phyloP scores from a whole-genome alignment of 2,113 vertebrate species.

The Eudyptes chrysolophus region DNA sequence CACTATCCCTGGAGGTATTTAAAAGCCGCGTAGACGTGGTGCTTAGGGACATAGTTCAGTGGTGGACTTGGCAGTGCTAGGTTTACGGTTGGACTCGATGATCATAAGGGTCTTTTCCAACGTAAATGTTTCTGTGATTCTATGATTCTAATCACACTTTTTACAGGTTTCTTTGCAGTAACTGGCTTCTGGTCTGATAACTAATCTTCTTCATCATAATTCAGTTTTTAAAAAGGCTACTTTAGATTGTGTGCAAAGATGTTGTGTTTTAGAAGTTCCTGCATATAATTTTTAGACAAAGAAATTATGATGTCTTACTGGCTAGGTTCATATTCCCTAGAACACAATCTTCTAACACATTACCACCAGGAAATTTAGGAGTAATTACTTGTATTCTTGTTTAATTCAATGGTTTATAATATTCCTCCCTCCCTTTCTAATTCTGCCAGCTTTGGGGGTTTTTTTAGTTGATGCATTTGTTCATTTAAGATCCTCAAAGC shows the following conservation, averaged over 20 bases:
- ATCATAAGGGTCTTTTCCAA: background rate
- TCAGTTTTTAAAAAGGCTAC: background rate
- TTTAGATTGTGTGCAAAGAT: background rate
- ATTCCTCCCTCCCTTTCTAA: background rate
- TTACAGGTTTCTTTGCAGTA: background rate
- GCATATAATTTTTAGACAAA: background rate
- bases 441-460: background rate
- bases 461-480: background rate
- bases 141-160: background rate
- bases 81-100: background rate
- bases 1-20: background rate
- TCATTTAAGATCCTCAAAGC: background rate
- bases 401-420: background rate
- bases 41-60: background rate
- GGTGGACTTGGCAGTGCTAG: background rate
- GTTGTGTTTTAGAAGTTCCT: background rate
- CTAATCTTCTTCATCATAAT: background rate
- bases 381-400: background rate
- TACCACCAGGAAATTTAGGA: background rate
- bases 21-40: rapidly evolving
- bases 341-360: background rate
- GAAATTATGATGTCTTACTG: background rate
- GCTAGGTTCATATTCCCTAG: background rate
- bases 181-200: background rate
- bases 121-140: background rate